Percentiles rank a stretch among this genome's conserved stretches.
Evolutionary conservation across 2,113 vertebrate species (phyloP).

Genomic region (Dromaius novaehollandiae): DNA sequence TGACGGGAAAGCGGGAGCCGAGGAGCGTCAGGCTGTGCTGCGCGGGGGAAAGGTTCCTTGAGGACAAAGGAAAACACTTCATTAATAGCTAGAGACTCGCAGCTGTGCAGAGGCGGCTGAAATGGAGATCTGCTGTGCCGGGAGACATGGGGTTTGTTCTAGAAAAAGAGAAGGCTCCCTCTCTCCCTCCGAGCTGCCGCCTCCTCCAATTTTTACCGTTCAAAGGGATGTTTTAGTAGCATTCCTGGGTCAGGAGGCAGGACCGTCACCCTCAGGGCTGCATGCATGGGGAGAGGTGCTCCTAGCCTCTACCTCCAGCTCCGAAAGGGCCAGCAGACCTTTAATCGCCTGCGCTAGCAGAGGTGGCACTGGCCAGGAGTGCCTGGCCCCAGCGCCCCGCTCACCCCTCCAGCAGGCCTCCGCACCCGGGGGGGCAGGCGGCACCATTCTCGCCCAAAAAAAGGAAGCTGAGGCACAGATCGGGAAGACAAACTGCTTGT

Average conservation of each 20-base stretch:
- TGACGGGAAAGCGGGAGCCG: not conserved
- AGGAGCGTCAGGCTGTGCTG: not conserved
- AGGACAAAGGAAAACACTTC: constrained; percentile 51
- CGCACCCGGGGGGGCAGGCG: no score
- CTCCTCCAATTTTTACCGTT: not conserved
- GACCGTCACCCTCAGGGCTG: not conserved
- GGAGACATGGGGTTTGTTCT: not conserved
- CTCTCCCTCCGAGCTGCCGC: not conserved
- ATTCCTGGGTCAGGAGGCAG: not conserved
- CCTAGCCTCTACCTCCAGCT: not conserved
- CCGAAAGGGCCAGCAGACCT: not conserved
- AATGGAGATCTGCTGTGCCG: not conserved
- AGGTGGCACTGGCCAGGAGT: not conserved
- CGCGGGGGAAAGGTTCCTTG: constrained; percentile 24
- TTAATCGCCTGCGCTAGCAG: not conserved
- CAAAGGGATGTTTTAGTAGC: not conserved
- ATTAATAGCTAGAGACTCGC: not conserved
- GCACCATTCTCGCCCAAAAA: not conserved
- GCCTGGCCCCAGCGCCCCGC: accelerated
- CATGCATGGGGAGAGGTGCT: not conserved
- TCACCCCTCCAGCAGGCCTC: not conserved
- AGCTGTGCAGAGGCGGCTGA: not conserved
- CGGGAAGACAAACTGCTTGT: not conserved
- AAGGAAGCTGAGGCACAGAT: not conserved
- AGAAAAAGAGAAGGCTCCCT: not conserved